These are phyloP conservation scores for Polylopha cassiicola DNA, from an alignment of 2,888 invertebrate genomes.

Conservation along the genomic window DNA sequence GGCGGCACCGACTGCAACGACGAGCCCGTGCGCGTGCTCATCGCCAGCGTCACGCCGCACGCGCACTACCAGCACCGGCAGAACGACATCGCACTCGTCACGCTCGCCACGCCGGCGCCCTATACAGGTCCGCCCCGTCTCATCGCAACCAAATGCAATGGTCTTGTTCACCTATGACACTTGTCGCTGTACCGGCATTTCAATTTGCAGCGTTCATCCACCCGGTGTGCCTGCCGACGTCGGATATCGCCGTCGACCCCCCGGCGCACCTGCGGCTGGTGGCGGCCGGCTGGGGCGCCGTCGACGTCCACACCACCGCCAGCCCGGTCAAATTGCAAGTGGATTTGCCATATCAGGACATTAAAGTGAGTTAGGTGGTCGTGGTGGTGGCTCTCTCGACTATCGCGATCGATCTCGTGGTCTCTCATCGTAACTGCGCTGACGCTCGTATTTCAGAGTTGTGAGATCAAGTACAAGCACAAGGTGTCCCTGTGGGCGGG, in stretches of 20 bases:
- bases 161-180: constrained; percentile 7
- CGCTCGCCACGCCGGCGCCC: constrained; percentile 48
- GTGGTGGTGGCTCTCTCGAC: background rate
- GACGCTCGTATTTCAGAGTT: constrained; percentile 30
- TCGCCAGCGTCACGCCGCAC: constrained; percentile 57
- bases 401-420: too few species aligned
- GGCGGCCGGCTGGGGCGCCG: constrained; percentile 74
- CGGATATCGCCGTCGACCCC: constrained; percentile 33
- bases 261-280: constrained; percentile 28
- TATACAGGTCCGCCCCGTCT: constrained; percentile 67
- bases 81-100: constrained; percentile 68
- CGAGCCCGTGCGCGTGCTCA: constrained; percentile 47
- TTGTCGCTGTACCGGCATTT: background rate
- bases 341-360: constrained; percentile 32
- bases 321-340: constrained; percentile 42
- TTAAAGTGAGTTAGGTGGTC: constrained; percentile 25
- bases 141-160: too few species aligned
- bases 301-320: constrained; percentile 39
- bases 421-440: too few species aligned
- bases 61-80: constrained; percentile 47
- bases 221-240: constrained; percentile 53
- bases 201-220: constrained; percentile 58
- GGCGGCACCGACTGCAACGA: constrained; percentile 56
- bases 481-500: constrained; percentile 31
- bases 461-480: constrained; percentile 30